Percentiles rank a stretch among this genome's conserved stretches.
These are phyloP conservation scores for Gopherus evgoodei DNA, from an alignment of 2,113 vertebrate species.

Conservation along the genomic window DNA sequence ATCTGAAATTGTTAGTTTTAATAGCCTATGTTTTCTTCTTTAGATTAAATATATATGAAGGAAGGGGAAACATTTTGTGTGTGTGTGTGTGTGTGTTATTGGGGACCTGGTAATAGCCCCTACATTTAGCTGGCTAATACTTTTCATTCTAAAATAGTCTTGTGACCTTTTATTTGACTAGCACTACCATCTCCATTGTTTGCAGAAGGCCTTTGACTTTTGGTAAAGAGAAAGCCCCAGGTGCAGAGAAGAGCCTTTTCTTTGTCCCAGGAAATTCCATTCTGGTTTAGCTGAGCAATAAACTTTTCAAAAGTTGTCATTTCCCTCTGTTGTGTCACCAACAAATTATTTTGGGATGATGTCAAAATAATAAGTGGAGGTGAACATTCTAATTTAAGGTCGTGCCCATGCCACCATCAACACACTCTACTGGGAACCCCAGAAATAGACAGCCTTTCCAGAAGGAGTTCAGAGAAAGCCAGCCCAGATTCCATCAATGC, in stretches of 20 bases:
- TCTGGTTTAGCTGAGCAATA: neutral
- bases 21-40: constrained; percentile 14
- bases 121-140: neutral
- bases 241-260: neutral
- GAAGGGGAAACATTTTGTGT: neutral
- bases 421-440: accelerated
- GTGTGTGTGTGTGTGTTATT: neutral
- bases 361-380: neutral
- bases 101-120: neutral
- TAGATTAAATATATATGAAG: constrained; percentile 36
- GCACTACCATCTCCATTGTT: neutral
- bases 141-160: constrained; percentile 11
- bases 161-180: neutral
- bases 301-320: neutral
- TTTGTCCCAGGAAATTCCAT: neutral
- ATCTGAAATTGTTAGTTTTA: neutral
- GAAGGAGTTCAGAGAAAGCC: neutral
- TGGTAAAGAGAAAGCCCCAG: neutral
- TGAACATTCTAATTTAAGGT: neutral
- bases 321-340: neutral
- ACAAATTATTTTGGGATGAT: neutral
- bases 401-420: neutral
- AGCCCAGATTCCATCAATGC: neutral
- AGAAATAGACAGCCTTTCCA: neutral
- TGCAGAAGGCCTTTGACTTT: neutral